Percentiles rank a stretch among this genome's conserved stretches.
Conservation (phyloP, 2,888 invertebrate genomes). For the Deilephila porcellus region DNA sequence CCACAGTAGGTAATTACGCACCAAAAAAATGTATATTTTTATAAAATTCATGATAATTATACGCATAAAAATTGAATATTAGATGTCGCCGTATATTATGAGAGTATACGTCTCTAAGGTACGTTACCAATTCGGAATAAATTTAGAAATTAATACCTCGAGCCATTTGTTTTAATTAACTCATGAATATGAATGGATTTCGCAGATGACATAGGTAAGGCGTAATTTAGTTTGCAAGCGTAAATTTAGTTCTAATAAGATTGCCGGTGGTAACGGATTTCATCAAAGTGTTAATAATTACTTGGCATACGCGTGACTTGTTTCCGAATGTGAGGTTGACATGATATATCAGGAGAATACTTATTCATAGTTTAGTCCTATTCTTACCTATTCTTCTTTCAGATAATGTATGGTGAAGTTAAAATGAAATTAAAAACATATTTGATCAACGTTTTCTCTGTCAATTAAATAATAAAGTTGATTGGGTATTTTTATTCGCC, state of each 20-base stretch:
- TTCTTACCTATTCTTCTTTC: too few species aligned
- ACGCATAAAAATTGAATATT: slow-evolving; percentile 40
- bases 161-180: slow-evolving; percentile 72
- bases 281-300: slow-evolving; percentile 31
- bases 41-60: background rate
- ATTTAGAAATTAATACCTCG: slow-evolving; percentile 69
- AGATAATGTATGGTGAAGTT: too few species aligned
- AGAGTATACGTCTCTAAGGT: slow-evolving; percentile 51
- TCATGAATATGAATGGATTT: slow-evolving; percentile 69
- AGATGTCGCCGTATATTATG: slow-evolving; percentile 49
- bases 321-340: background rate
- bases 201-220: slow-evolving; percentile 60
- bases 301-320: background rate
- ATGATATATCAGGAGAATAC: background rate
- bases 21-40: background rate
- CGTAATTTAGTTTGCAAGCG: slow-evolving; percentile 53
- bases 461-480: too few species aligned
- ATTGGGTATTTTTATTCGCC: too few species aligned
- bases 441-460: too few species aligned
- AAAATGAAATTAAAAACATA: too few species aligned
- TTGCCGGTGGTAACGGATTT: slow-evolving; percentile 38
- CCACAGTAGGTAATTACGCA: background rate
- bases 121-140: slow-evolving; percentile 60
- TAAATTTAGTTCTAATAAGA: slow-evolving; percentile 42
- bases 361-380: too few species aligned